These are phyloP conservation scores for Cyrtorhinus lividipennis DNA, from an alignment of 1,140 invertebrate genomes.

Conservation along the genomic window DNA sequence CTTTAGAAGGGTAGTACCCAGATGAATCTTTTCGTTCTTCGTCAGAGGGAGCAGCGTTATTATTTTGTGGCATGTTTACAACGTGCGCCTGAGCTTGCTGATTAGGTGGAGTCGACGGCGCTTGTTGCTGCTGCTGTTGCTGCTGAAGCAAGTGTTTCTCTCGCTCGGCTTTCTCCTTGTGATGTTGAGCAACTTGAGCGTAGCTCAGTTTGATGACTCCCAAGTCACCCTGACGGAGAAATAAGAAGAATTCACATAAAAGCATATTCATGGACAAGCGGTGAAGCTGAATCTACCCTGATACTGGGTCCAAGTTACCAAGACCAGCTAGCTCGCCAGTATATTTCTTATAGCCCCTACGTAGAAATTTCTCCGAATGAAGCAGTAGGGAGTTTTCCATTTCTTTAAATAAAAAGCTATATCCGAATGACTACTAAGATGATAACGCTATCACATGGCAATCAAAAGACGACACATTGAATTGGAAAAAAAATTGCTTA, in stretches of 20 bases:
- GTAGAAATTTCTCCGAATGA: no score
- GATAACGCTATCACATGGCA: no score
- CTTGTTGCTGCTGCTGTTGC: conserved; percentile 8
- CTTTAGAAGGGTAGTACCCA: conserved; percentile 12
- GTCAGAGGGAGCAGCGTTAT: conserved; percentile 1
- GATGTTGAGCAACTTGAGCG: conserved; percentile 65
- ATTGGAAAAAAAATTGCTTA: no score
- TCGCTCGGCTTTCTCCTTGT: conserved; percentile 33
- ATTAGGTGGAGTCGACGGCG: background rate
- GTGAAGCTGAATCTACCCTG: conserved; percentile 13
- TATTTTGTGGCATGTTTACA: conserved; percentile 1
- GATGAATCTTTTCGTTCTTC: conserved; percentile 16
- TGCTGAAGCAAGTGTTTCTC: conserved; percentile 21
- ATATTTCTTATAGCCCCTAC: no score
- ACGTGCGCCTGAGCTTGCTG: background rate
- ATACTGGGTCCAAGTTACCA: conserved; percentile 7
- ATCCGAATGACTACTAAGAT: no score
- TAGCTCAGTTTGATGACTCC: conserved; percentile 50
- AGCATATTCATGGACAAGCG: no score
- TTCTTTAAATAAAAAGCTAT: no score
- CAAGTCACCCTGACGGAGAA: conserved; percentile 14
- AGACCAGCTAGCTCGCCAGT: no score
- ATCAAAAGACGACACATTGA: no score
- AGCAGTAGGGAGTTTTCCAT: no score
- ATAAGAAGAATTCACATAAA: background rate